Conservation (phyloP, 2,113 vertebrate genomes). For the Ceyx cyanopectus region DNA sequence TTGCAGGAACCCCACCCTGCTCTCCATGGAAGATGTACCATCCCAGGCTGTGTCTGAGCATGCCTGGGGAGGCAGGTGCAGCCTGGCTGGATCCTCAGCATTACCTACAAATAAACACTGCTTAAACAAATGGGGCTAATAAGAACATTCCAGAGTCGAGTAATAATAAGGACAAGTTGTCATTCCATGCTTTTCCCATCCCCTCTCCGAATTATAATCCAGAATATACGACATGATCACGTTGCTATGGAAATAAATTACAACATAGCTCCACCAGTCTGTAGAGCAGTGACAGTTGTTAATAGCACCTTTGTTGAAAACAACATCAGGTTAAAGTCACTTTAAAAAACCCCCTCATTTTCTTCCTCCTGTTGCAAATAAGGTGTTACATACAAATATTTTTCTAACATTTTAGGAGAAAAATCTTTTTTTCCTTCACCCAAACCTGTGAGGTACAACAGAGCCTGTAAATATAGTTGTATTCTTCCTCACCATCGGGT, state of each 20-base stretch:
- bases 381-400: background rate
- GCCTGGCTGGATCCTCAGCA: slow-evolving; percentile 44
- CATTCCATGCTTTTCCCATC: background rate
- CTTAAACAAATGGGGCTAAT: slow-evolving; percentile 53
- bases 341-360: background rate
- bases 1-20: slow-evolving; percentile 50
- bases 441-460: background rate
- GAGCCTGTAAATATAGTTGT: background rate
- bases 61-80: slow-evolving; percentile 62
- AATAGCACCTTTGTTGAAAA: background rate
- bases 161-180: slow-evolving; percentile 9
- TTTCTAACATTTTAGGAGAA: background rate
- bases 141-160: slow-evolving; percentile 23
- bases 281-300: background rate
- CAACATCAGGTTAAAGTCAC: background rate
- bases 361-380: background rate
- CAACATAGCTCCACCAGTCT: background rate
- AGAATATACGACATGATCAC: background rate
- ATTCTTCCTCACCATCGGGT: background rate
- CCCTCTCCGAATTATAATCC: background rate
- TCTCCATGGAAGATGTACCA: slow-evolving; percentile 58
- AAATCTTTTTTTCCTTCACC: background rate
- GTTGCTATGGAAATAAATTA: slow-evolving; percentile 20
- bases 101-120: slow-evolving; percentile 40
- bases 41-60: slow-evolving; percentile 50